Base-by-base conservation (phyloP, 2,113 vertebrate genomes). In the Pelusios castaneus region DNA sequence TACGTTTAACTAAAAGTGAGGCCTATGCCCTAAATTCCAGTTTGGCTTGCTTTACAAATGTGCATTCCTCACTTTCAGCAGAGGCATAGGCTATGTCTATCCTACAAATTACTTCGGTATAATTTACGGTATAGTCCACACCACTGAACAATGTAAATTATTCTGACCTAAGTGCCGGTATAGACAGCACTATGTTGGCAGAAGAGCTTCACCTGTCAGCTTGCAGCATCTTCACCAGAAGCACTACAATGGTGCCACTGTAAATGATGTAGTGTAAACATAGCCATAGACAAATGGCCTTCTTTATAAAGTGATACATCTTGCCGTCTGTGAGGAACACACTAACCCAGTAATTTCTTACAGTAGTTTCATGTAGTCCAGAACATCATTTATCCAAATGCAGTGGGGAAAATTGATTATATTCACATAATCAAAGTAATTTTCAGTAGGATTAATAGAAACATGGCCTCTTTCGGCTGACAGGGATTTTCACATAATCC, bases 301-400 rank as follows among this genome's bases (percentile, higher is more conserved):
- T 5, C 14, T 87, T 88, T 47, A n/a, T 29, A n/a, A 89, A 84
- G 51, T 2, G 3, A 6, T 3, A 9, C 5, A n/a, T 55, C 16
- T 14, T 73, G 52, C 29, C 49, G 77, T 77, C 81, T 77, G 14
- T 80, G 6, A 3, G 13, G 19, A 8, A 75, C 8, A 21, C 52
- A 80, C 7, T 47, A 16, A 9, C 38, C 76, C 56, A 85, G 5
- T 0, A 2, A 21, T 6, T 0, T 67, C 22, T 22, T 31, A 6
- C 73, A 47, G 84, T 60, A 4, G 2, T 34, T 16, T 4, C 14
- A 17, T 2, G 19, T 5, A 2, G 4, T 16, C 25, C 84, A 82
- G 63, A 16, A 70, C n/a, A 11, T 12, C 8, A 7, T 5, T 90
- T 10, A 70, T 47, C 55, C 21, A 47, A 1, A 0, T 45, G 2